Conservation (phyloP, 2,113 vertebrate genomes). For the Acinonyx jubatus region DNA sequence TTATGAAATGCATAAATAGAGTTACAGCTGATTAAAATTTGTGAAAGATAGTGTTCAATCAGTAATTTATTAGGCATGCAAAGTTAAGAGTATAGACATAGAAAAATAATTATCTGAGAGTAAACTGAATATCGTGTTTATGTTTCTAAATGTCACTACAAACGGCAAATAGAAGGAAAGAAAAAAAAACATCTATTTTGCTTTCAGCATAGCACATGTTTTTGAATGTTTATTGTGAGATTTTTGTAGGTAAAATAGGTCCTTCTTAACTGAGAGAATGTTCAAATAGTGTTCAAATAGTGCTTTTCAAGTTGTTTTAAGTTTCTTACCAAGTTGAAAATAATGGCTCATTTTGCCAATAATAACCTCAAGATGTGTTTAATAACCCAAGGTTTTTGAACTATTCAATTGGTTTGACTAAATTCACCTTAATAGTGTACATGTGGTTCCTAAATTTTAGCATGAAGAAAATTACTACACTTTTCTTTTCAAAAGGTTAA, state of each 20-base stretch:
- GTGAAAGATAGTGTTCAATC: conserved; percentile 35
- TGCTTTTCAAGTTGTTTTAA: conserved; percentile 30
- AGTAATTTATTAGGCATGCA: conserved; percentile 56
- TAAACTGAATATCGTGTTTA: conserved; percentile 53
- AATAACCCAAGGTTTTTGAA: conserved; percentile 22
- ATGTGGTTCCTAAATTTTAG: conserved; percentile 13
- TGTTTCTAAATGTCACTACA: conserved; percentile 68
- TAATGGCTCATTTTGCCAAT: conserved; percentile 14
- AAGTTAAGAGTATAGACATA: conserved; percentile 48
- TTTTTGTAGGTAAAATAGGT: neutral
- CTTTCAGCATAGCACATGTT: neutral
- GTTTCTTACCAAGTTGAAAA: conserved; percentile 25
- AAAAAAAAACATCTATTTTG: conserved; percentile 22
- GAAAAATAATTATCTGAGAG: conserved; percentile 53
- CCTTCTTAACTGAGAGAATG: neutral
- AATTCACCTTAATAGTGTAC: neutral
- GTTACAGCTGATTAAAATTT: conserved; percentile 40
- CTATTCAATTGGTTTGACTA: neutral
- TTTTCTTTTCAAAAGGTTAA: conserved; percentile 38
- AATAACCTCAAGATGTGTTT: conserved; percentile 29
- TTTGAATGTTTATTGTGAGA: neutral
- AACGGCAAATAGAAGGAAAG: conserved; percentile 22
- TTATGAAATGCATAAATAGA: conserved; percentile 24
- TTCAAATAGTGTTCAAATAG: conserved; percentile 6
- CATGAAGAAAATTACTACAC: conserved; percentile 2